Evolutionary conservation across 2,888 invertebrate species (phyloP).

Genomic region (Catotricha subobsoleta): DNA sequence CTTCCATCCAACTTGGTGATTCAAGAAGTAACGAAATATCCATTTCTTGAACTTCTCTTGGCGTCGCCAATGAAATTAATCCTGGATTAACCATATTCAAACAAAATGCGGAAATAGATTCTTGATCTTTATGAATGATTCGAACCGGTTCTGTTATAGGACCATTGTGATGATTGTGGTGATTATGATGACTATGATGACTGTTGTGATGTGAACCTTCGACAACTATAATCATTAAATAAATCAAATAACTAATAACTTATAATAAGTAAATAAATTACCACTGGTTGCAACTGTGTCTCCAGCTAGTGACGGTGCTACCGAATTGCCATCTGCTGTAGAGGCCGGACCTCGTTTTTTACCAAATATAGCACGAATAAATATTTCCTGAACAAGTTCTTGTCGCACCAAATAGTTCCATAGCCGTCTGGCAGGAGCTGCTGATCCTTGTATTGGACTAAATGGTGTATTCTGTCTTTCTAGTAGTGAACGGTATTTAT

Average conservation of each 20-base stretch:
- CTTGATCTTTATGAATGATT: constrained; percentile 97
- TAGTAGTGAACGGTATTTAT: constrained; percentile 80
- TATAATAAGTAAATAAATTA: background rate
- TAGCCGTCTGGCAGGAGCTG: constrained; percentile 60
- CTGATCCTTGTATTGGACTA: constrained; percentile 46
- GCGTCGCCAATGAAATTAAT: constrained; percentile 79
- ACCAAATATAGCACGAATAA: constrained; percentile 88
- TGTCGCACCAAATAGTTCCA: constrained; percentile 91
- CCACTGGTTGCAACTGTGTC: background rate
- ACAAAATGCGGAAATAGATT: constrained; percentile 93
- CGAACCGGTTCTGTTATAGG: constrained; percentile 61
- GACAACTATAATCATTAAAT: background rate
- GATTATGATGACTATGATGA: constrained; percentile 1
- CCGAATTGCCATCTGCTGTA: background rate
- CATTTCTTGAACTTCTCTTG: constrained; percentile 93
- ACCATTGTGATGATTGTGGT: background rate
- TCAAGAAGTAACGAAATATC: constrained; percentile 84
- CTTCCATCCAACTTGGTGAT: constrained; percentile 85
- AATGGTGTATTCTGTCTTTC: constrained; percentile 94
- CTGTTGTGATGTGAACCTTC: background rate
- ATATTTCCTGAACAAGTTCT: constrained; percentile 82
- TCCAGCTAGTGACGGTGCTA: constrained; percentile 3
- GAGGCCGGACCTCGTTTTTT: constrained; percentile 42
- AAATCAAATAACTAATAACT: background rate
- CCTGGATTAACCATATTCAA: constrained; percentile 78